Base-by-base conservation (phyloP, 2,888 invertebrate genomes). In the Digitonthophagus gazella region DNA sequence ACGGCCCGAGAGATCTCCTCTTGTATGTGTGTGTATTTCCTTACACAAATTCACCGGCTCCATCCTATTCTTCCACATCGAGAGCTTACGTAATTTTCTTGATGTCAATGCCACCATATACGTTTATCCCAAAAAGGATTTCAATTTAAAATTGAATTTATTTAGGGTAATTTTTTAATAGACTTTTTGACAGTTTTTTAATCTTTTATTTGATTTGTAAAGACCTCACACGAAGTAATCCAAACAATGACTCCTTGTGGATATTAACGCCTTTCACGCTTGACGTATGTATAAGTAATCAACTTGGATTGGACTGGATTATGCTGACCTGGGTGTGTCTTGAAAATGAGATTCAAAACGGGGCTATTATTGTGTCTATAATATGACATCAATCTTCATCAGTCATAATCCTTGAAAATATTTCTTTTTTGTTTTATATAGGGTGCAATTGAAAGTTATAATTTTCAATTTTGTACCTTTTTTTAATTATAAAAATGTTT, bases 1-100 rank as follows among this genome's bases (percentile, higher is more conserved):
- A 18, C 15, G 61, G 15, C 14, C 5, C 61, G n/a, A 3, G 61
- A n/a, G 19, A 20, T 19, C 20, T 61, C n/a, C n/a, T n/a, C n/a
- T n/a, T n/a, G n/a, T n/a, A n/a, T n/a, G n/a, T n/a, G n/a, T n/a
- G 61, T 61, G 61, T 61, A 61, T 15, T 16, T 19, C 61, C 61
- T 61, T 61, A n/a, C 16, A 20, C 58, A 15, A 15, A 15, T 16
- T 58, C 58, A 18, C 61, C 18, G 18, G 16, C 61, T 61, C 61
- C 18, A 8, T 61, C 61, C n/a, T 61, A 19, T 18, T 61, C 61
- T 57, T n/a, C 57, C 57, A n/a, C 61, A 8, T 61, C 61, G 28
- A n/a, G n/a, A n/a, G 28, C 6, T 44, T 44, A 11, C 28, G 28
- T 11, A 44, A 44, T 11, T 6, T 44, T 44, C 28, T 44, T 11